Conservation (phyloP, 2,113 vertebrate genomes). For the Rissa tridactyla region DNA sequence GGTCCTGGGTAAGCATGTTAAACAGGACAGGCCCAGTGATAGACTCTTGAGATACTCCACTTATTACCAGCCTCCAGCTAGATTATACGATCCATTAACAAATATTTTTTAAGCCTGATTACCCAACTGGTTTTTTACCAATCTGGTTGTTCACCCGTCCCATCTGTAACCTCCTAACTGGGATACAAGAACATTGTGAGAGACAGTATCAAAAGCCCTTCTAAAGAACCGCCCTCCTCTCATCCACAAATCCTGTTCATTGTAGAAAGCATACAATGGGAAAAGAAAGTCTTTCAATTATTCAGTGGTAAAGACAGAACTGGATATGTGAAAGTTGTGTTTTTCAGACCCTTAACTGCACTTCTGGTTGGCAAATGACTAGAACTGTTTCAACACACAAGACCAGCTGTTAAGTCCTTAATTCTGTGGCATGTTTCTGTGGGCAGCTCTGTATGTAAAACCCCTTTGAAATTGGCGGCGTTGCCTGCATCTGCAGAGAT, state of each 20-base stretch:
- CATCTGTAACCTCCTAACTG: neutral
- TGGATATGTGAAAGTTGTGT: neutral
- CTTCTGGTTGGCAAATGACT: neutral
- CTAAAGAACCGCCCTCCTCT: neutral
- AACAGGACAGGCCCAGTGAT: neutral
- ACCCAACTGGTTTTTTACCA: neutral
- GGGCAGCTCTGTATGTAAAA: neutral
- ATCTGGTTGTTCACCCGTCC: neutral
- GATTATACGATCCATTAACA: accelerated
- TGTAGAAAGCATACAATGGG: neutral
- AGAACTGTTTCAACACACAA: neutral
- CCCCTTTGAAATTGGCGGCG: neutral
- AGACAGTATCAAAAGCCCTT: neutral
- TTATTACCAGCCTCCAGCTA: neutral
- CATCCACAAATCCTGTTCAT: neutral
- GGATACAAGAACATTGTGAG: neutral
- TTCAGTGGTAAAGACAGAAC: neutral
- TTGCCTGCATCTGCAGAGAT: neutral
- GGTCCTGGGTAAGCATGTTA: neutral
- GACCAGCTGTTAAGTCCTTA: neutral
- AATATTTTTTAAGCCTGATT: neutral
- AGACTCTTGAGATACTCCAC: neutral
- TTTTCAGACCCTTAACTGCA: neutral
- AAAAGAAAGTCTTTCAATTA: neutral
- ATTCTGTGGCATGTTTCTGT: neutral